phyloP scores from a whole-genome alignment of 2,888 invertebrate species.

The Omphaloscelis lunosa region DNA sequence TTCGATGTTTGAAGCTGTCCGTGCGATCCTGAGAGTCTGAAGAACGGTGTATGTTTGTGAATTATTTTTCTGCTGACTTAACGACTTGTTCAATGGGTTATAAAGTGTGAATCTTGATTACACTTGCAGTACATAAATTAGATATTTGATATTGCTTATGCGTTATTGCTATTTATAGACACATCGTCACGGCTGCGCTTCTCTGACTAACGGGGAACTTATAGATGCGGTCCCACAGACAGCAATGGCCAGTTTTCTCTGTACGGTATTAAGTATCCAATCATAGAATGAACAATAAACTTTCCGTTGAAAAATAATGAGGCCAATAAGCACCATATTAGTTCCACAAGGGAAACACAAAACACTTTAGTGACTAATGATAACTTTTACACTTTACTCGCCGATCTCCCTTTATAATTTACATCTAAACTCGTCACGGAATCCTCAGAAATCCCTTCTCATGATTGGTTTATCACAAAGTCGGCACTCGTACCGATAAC shows the following conservation, averaged over 20 bases:
- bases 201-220: constrained; percentile 10
- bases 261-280: background rate
- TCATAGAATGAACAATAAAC: background rate
- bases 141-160: constrained; percentile 38
- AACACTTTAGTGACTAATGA: background rate
- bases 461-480: constrained; percentile 66
- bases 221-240: background rate
- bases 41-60: constrained; percentile 34
- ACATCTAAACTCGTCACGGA: constrained; percentile 47
- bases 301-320: background rate
- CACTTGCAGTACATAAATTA: constrained; percentile 25
- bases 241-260: background rate
- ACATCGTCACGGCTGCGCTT: constrained; percentile 1
- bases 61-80: constrained; percentile 18
- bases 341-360: background rate
- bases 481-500: constrained; percentile 73
- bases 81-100: constrained; percentile 21
- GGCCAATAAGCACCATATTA: background rate
- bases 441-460: constrained; percentile 66
- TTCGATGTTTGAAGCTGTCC: constrained; percentile 26
- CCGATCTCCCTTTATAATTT: constrained; percentile 48
- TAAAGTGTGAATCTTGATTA: constrained; percentile 46
- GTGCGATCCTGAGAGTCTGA: constrained; percentile 29
- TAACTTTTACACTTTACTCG: constrained; percentile 19
- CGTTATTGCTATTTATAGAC: constrained; percentile 31